Evolutionary conservation across 2,888 invertebrate species (phyloP).

Genomic region (Mimumesa dahlbomi): DNA sequence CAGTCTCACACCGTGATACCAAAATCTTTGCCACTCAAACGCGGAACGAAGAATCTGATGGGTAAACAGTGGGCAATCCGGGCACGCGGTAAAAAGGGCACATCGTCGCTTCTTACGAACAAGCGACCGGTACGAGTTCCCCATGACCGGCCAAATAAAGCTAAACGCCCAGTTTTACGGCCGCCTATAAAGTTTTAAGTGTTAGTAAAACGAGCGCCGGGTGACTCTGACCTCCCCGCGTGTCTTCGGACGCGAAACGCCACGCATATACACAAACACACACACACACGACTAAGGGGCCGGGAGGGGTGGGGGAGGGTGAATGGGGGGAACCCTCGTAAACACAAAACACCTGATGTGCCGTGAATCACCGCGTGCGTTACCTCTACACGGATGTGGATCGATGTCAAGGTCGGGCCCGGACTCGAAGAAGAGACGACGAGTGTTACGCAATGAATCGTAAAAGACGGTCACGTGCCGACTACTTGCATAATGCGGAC

Average conservation of each 20-base stretch:
- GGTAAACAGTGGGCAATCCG: too few species aligned
- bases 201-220: conserved; percentile 76
- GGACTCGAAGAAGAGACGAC: conserved; percentile 18
- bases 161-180: conserved; percentile 77
- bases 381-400: conserved; percentile 58
- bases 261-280: conserved; percentile 3
- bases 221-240: conserved; percentile 36
- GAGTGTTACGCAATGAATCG: conserved; percentile 67
- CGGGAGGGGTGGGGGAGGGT: too few species aligned
- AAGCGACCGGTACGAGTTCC: conserved; percentile 10
- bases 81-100: conserved; percentile 17
- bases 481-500: conserved; percentile 19
- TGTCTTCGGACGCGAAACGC: conserved; percentile 43
- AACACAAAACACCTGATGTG: conserved; percentile 49
- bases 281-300: conserved; percentile 4
- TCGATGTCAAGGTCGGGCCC: conserved; percentile 78
- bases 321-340: too few species aligned
- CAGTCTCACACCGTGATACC: too few species aligned
- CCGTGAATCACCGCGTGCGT: conserved; percentile 51
- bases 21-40: too few species aligned
- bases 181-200: conserved; percentile 80
- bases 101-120: conserved; percentile 2
- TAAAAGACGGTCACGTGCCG: conserved; percentile 61
- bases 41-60: too few species aligned
- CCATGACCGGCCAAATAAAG: conserved; percentile 71